These are phyloP conservation scores for Helicoverpa assulta DNA, from an alignment of 2,888 invertebrate genomes.

Conservation along the genomic window DNA sequence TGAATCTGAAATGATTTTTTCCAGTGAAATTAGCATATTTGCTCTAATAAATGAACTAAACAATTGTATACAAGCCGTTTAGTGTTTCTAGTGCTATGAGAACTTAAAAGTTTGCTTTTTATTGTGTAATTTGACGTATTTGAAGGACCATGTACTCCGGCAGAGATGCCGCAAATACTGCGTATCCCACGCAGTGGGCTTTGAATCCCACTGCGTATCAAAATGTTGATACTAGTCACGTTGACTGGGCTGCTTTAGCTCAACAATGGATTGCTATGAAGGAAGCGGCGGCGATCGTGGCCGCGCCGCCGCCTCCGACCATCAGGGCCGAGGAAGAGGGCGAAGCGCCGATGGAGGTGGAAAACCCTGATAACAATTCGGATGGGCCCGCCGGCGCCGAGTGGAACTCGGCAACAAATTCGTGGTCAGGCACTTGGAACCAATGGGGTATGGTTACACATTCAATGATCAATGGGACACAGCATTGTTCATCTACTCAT, in stretches of 20 bases:
- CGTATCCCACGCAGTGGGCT: constrained; percentile 94
- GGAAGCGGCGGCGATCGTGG: constrained; percentile 91
- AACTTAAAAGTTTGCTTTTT: constrained; percentile 27
- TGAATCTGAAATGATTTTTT: constrained; percentile 43
- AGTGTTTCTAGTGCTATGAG: constrained; percentile 46
- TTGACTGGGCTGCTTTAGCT: constrained; percentile 98
- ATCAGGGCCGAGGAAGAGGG: constrained; percentile 92
- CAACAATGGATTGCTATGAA: constrained; percentile 99
- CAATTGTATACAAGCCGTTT: constrained; percentile 26
- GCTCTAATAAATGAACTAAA: constrained; percentile 27
- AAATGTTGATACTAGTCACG: constrained; percentile 95
- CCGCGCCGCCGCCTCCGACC: constrained; percentile 91
- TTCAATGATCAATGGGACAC: neutral
- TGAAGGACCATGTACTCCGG: constrained; percentile 88
- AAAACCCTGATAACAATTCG: constrained; percentile 91
- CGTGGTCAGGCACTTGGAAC: constrained; percentile 84
- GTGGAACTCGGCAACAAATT: constrained; percentile 81
- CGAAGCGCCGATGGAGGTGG: constrained; percentile 97
- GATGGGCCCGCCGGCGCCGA: constrained; percentile 79
- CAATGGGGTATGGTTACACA: constrained; percentile 82
- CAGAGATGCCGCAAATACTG: constrained; percentile 91
- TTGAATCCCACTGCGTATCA: constrained; percentile 95
- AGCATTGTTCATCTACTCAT: neutral
- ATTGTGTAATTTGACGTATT: constrained; percentile 55
- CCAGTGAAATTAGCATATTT: constrained; percentile 32